Evolutionary conservation across 92 coral and sea anemone species (phyloP), one percentile per base, ranked within the genome.

Genomic region (Epizoanthus rinbou): DNA sequence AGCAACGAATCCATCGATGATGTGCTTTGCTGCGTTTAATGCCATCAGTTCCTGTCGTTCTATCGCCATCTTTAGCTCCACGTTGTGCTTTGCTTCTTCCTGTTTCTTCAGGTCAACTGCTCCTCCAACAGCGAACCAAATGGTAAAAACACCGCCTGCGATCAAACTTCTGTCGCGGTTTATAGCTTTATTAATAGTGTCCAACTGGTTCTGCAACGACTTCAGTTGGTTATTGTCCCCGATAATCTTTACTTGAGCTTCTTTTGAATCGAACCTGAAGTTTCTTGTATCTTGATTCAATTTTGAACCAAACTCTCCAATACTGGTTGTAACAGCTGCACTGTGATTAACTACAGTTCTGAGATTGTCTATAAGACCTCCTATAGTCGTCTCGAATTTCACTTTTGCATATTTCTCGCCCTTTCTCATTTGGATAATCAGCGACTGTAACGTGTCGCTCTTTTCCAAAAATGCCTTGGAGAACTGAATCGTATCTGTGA

Each of bases 91-190:
- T 47, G 86, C 86, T 35, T 81, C 80, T 19, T 78, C 60, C 62
- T 86, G 79, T 54, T 86, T 86, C 54, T 72, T 71, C 68, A 76
- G 58, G 68, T 86, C 89, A 14, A 80, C 70, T n/a, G 57, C 88
- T 70, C 74, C 90, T 33, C 67, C 80, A 0, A 75, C 67, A 6
- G 80, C 80, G 35, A 75, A n/a, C 80, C 68, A 75, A 31, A 75
- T 57, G 21, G 57, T 10, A 17, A 75, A 53, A 58, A 75, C 7
- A 18, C 80, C 80, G 8, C 80, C 80, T 75, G 62, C 80, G 31
- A 75, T 56, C 11, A 75, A n/a, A 18, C 7, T 67, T 28, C 35
- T 75, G 80, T 75, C 80, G 2, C 80, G 80, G 52, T 17, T 25
- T 16, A 75, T 75, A 28, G 80, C 53, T 57, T 75, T 57, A 35